phyloP scores from a whole-genome alignment of 2,113 vertebrate species.

The Tupaia tana region DNA sequence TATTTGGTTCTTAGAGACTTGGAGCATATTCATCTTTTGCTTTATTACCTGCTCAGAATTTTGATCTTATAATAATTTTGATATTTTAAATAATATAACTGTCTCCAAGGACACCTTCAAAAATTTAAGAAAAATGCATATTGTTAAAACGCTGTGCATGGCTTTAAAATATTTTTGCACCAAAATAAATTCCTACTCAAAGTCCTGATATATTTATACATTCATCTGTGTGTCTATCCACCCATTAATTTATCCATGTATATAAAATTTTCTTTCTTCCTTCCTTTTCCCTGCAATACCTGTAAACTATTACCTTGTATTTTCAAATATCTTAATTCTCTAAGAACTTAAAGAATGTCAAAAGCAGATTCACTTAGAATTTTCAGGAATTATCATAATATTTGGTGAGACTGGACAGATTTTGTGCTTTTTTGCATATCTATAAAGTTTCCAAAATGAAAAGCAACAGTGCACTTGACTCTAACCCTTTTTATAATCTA shows the following conservation, averaged over 20 bases:
- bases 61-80: neutral
- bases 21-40: neutral
- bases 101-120: neutral
- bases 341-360: constrained; percentile 18
- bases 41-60: neutral
- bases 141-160: too few relatives aligned
- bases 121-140: too few relatives aligned
- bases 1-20: neutral
- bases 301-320: neutral
- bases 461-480: neutral
- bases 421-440: neutral
- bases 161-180: too few relatives aligned
- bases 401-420: neutral
- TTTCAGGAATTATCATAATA: neutral
- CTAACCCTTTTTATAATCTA: neutral
- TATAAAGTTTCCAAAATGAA: neutral
- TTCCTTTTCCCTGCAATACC: neutral
- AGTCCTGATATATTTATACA: neutral
- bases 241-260: neutral
- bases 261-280: neutral
- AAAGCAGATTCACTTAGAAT: neutral
- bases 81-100: neutral
- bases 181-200: too few relatives aligned
- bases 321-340: constrained; percentile 2
- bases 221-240: neutral